Conservation (phyloP, 2,888 invertebrate species). For the Melipona beecheii region DNA sequence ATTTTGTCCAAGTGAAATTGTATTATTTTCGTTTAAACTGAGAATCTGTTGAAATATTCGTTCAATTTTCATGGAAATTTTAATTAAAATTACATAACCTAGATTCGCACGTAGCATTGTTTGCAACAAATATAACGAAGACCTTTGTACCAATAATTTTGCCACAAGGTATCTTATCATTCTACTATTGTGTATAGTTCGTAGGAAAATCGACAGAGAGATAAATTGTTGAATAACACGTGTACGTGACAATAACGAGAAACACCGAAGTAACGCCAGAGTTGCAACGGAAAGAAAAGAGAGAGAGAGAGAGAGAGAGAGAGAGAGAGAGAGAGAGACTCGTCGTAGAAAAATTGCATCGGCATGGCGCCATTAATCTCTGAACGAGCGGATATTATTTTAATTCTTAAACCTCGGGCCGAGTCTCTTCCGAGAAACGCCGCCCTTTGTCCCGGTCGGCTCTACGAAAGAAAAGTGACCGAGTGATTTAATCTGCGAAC, state of each 20-base stretch:
- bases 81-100: no score
- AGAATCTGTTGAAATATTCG: no score
- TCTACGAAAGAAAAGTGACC: constrained; percentile 78
- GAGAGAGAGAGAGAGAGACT: constrained; percentile 2
- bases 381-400: constrained; percentile 81
- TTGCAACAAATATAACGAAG: no score
- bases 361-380: constrained; percentile 79
- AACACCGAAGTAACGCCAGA: constrained; percentile 3
- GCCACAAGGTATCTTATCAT: no score
- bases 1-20: no score
- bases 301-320: constrained; percentile 26
- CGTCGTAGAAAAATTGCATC: constrained; percentile 76
- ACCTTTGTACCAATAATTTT: no score
- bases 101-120: no score
- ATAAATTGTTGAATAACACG: neutral
- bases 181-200: neutral
- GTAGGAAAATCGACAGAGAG: constrained; percentile 1
- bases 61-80: no score
- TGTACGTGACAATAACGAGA: neutral
- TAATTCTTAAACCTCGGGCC: constrained; percentile 76
- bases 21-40: no score
- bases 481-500: constrained; percentile 76
- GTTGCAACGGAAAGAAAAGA: no score
- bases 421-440: constrained; percentile 78
- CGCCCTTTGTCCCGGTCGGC: constrained; percentile 78